Conservation (phyloP, 53 echinoderm and acorn worm genomes). For the Pentamera pediparva region DNA sequence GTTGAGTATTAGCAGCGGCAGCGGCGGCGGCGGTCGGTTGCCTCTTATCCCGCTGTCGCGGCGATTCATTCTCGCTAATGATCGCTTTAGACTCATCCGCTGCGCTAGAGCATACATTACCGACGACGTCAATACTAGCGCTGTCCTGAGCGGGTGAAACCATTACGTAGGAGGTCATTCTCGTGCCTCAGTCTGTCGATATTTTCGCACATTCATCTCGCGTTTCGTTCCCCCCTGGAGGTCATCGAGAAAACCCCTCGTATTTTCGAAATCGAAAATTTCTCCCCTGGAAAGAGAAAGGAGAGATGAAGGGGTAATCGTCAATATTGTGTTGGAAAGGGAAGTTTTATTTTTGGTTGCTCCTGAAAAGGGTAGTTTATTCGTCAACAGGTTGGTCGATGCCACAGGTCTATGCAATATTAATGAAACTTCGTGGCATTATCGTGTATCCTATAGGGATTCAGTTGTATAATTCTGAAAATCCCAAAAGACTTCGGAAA, state of each 20-base stretch:
- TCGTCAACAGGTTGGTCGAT: slow-evolving; percentile 30
- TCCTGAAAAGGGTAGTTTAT: no score
- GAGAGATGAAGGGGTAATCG: no score
- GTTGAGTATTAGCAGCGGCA: no score
- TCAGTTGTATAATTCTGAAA: no score
- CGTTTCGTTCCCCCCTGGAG: no score
- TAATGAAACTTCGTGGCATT: slow-evolving; percentile 12
- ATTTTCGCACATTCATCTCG: background rate
- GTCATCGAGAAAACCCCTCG: no score
- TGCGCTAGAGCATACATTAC: slow-evolving; percentile 21
- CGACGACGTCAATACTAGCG: slow-evolving; percentile 63
- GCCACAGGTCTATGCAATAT: slow-evolving; percentile 24
- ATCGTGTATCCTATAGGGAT: background rate
- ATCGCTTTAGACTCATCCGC: slow-evolving; percentile 41
- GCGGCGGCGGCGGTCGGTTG: no score
- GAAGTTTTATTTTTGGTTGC: no score
- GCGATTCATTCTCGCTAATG: slow-evolving; percentile 35
- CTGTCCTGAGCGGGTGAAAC: slow-evolving; percentile 85
- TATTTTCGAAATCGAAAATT: no score
- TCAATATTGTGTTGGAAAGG: no score
- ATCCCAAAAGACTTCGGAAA: no score
- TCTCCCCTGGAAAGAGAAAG: no score
- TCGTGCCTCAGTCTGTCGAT: slow-evolving; percentile 31
- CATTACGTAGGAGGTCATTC: slow-evolving; percentile 76
- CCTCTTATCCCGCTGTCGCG: slow-evolving; percentile 21